Base-by-base conservation (phyloP, 92 coral and sea anemone species). In the Bergia sp. region DNA sequence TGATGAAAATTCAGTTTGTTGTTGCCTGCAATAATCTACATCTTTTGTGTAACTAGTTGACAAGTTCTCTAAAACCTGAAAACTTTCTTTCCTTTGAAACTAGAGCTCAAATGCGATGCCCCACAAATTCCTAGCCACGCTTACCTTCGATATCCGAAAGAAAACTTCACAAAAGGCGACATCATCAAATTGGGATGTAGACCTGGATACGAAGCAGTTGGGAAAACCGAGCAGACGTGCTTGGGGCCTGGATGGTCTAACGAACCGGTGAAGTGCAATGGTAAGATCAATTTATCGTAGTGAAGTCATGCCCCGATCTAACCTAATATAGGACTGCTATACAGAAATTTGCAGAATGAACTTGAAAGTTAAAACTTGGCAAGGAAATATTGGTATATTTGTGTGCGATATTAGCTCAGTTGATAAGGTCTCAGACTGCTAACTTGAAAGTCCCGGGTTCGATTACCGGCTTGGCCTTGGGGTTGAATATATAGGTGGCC, bases 201-300 rank as follows among this genome's bases (percentile, higher is more conserved):
- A 10, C 66, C 85, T 23, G 72, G 86, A 38, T 81, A 81, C 37
- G 50, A 81, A 39, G 86, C 38, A 7, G 72, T 58, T n/a, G 73
- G 86, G 6, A 81, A 81, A 7, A 81, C 75, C 73, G 47, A 41
- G 29, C 86, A 81, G 73, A 21, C 1, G 73, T 81, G 86, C 18
- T 1, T 81, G 55, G 86, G 75, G 53, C 74, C 74, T 37, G 44
- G 15, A 2, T 81, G 86, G 86, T 81, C 86, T 57, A 38, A 61
- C 73, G 86, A 66, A n/a, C 71, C 86, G 6, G 36, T 61, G 44
- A 20, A 36, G 37, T 81, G 86, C 50, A 64, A 66, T 61, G 86
- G 73, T 81, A 81, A 50, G 84, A 10, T 16, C 39, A 7, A 37
- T 37, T 50, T 53, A 2, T 49, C 13, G 11, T 50, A 11, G 39